Conservation (phyloP, 2,888 invertebrate genomes). For the Caenorhabditis uteleia region DNA sequence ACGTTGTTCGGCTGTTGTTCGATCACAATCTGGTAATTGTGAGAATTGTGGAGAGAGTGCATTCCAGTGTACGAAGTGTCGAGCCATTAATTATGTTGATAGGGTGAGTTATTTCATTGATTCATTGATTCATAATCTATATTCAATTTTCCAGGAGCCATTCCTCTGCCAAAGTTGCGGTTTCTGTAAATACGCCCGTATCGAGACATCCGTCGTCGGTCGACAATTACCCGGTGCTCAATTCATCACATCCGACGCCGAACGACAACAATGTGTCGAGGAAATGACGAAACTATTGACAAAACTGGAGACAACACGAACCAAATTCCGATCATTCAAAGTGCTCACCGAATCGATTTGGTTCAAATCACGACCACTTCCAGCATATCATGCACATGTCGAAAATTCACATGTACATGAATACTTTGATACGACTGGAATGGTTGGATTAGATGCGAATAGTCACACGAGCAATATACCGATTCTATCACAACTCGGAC, state of each 20-base stretch:
- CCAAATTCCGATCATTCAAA: slow-evolving; percentile 86
- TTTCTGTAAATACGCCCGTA: slow-evolving; percentile 98
- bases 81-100: slow-evolving; percentile 97
- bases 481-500: too few species aligned
- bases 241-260: slow-evolving; percentile 94
- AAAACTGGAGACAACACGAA: slow-evolving; percentile 91
- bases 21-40: slow-evolving; percentile 95
- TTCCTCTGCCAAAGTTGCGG: slow-evolving; percentile 98
- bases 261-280: slow-evolving; percentile 75
- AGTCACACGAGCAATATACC: too few species aligned
- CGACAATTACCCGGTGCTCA: slow-evolving; percentile 92
- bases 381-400: slow-evolving; percentile 28
- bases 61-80: slow-evolving; percentile 97
- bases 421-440: slow-evolving; percentile 24
- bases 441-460: too few species aligned
- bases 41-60: slow-evolving; percentile 97
- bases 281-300: slow-evolving; percentile 88
- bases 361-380: slow-evolving; percentile 26
- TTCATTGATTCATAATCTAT: background rate
- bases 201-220: slow-evolving; percentile 90
- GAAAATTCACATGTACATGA: slow-evolving; percentile 36
- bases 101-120: slow-evolving; percentile 75
- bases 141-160: slow-evolving; percentile 77
- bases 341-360: slow-evolving; percentile 85
- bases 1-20: slow-evolving; percentile 89